A percentile compares a stretch with the other conserved stretches of the same genome.
Conservation (phyloP, 2,113 vertebrate species). For the crab-eating macaque (Macaca fascicularis) region T2T-MFA8v1.1 NC_088386.1:45952001-45952500, state of each 20-base stretch:
- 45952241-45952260: constrained; percentile 35
- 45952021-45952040: constrained; percentile 8
- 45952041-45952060: neutral
- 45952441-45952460: constrained; percentile 39
- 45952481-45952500: constrained; percentile 41
- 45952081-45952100: neutral
- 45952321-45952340: constrained; percentile 75
- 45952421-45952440: constrained; percentile 53
- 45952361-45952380: constrained; percentile 46
- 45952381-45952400: constrained; percentile 71
- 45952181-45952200: neutral
- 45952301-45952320: constrained; percentile 70
- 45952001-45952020: neutral
- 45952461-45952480: constrained; percentile 69
- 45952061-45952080: neutral
- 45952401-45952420: constrained; percentile 66
- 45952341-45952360: constrained; percentile 68
- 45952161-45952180: neutral
- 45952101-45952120: rapidly evolving
- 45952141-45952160: neutral
- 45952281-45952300: constrained; percentile 56
- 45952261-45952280: constrained; percentile 41
- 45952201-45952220: neutral
- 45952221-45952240: constrained; percentile 32
- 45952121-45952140: neutral